These are phyloP conservation scores for Drosophila planitibia DNA, from an alignment of 2,888 invertebrate genomes.

Conservation along the genomic window DNA sequence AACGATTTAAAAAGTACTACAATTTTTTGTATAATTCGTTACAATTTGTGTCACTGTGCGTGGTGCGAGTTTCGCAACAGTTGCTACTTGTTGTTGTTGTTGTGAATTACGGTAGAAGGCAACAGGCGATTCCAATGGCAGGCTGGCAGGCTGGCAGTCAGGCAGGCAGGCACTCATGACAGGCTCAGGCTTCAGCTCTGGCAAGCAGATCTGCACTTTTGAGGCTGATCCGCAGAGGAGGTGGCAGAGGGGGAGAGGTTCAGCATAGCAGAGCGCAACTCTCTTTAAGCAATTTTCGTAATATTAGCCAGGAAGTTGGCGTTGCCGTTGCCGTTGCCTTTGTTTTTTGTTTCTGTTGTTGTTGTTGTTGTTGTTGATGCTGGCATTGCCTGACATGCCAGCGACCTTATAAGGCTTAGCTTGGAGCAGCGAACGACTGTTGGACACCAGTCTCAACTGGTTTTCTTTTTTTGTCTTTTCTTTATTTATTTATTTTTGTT, in stretches of 20 bases:
- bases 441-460: slow-evolving; percentile 54
- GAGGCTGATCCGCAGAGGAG: slow-evolving; percentile 61
- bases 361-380: slow-evolving; percentile 10
- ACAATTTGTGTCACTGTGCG: slow-evolving; percentile 18
- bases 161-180: slow-evolving; percentile 45
- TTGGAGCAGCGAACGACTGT: slow-evolving; percentile 39
- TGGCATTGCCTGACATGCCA: slow-evolving; percentile 62
- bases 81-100: slow-evolving; percentile 64
- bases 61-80: slow-evolving; percentile 68
- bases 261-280: slow-evolving; percentile 38
- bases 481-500: slow-evolving; percentile 13
- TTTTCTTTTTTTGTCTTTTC: slow-evolving; percentile 34
- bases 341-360: slow-evolving; percentile 20
- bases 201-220: slow-evolving; percentile 46
- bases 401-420: slow-evolving; percentile 72
- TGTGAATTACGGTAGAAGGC: slow-evolving; percentile 79
- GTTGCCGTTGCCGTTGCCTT: slow-evolving; percentile 41
- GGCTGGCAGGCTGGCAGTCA: slow-evolving; percentile 15
- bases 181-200: slow-evolving; percentile 37
- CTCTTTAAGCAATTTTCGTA: slow-evolving; percentile 78
- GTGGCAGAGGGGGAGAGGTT: background rate
- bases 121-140: slow-evolving; percentile 60
- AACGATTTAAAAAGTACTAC: background rate
- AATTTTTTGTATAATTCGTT: background rate
- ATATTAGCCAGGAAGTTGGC: slow-evolving; percentile 78